Percentiles rank a stretch among this genome's conserved stretches.
Evolutionary conservation across 2,888 invertebrate species (phyloP).

Genomic region (Amphipyra tragopoginis): DNA sequence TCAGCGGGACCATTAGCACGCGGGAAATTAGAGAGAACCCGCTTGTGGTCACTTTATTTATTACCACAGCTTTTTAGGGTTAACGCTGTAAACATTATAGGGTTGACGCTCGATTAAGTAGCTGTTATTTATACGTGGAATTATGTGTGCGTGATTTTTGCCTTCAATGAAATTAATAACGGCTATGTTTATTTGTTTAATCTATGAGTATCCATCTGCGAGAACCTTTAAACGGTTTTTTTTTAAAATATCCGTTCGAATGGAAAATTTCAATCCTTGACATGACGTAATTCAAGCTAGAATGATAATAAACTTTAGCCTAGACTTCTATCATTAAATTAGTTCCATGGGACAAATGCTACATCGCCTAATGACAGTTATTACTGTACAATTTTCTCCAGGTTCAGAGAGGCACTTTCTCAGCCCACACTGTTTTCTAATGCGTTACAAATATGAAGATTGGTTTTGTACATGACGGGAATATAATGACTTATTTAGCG

Average conservation of each 20-base stretch:
- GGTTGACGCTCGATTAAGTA: slow-evolving; percentile 9
- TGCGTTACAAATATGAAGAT: slow-evolving; percentile 51
- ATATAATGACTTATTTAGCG: slow-evolving; percentile 1
- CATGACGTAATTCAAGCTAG: too few species aligned
- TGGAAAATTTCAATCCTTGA: too few species aligned
- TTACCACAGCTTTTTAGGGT: slow-evolving; percentile 41
- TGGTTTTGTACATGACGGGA: slow-evolving; percentile 1
- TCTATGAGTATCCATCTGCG: background rate
- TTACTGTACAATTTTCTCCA: slow-evolving; percentile 36
- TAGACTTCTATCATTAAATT: slow-evolving; percentile 41
- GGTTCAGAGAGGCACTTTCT: slow-evolving; percentile 30
- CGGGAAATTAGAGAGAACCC: slow-evolving; percentile 28
- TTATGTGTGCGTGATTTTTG: background rate
- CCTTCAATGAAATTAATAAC: background rate
- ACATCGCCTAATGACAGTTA: slow-evolving; percentile 30
- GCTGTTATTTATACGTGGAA: background rate
- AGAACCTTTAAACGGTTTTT: too few species aligned
- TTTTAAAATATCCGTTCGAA: too few species aligned
- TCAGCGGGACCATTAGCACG: slow-evolving; percentile 44
- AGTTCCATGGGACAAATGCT: slow-evolving; percentile 32
- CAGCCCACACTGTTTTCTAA: slow-evolving; percentile 38
- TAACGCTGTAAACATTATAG: slow-evolving; percentile 3
- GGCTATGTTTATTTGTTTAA: background rate
- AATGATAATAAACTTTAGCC: background rate
- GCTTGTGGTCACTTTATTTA: slow-evolving; percentile 42